Conservation (phyloP, 2,113 vertebrate species). For the Haemorhous mexicanus region DNA sequence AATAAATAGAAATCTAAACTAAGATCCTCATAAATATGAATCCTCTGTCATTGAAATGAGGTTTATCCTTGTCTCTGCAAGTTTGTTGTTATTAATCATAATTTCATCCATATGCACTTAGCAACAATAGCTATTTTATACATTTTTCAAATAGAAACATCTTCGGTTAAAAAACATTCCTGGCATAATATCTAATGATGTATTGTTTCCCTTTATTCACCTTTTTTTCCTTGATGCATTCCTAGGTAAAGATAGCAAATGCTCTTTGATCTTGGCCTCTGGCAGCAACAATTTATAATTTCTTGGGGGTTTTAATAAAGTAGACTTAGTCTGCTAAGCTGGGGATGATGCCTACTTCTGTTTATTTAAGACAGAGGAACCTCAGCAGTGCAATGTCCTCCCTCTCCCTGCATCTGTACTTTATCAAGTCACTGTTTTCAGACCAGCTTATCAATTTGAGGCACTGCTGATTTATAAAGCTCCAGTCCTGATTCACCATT, state of each 20-base stretch:
- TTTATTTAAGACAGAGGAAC: background rate
- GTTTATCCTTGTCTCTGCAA: background rate
- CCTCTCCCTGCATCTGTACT: background rate
- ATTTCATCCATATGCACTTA: background rate
- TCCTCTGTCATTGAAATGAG: background rate
- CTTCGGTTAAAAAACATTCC: background rate
- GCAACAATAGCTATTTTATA: slow-evolving; percentile 4
- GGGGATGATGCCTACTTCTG: background rate
- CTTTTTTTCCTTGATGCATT: background rate
- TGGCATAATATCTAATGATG: background rate
- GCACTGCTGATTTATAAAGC: background rate
- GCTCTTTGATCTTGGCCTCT: background rate
- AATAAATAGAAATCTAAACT: slow-evolving; percentile 1
- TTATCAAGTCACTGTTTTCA: background rate
- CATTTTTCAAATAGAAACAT: background rate
- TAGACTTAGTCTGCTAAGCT: background rate
- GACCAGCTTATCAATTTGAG: background rate
- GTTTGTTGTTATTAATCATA: background rate
- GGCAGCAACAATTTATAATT: background rate
- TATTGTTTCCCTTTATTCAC: background rate
- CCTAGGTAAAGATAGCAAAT: background rate
- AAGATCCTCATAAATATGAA: slow-evolving; percentile 25
- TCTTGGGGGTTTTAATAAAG: background rate
- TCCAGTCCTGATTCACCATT: background rate
- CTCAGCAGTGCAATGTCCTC: background rate